Percentiles rank a stretch among this genome's conserved stretches.
phyloP scores from a whole-genome alignment of 1,140 invertebrate species.

The Myzus persicae region DNA sequence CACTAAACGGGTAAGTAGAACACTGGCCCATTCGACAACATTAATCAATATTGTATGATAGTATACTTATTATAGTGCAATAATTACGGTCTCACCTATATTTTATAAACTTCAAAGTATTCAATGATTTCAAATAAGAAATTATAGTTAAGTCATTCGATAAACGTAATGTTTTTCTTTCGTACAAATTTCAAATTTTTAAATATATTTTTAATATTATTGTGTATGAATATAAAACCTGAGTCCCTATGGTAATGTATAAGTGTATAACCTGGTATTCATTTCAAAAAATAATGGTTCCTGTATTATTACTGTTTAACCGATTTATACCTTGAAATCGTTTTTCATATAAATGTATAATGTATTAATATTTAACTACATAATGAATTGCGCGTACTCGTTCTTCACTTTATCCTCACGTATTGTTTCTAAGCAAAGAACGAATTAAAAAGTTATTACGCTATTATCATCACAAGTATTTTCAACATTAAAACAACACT shows the following conservation, averaged over 20 bases:
- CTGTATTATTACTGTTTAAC: no score
- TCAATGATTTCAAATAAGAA: neutral
- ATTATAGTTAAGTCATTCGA: neutral
- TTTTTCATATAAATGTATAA: neutral
- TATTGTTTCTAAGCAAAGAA: neutral
- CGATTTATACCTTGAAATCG: neutral
- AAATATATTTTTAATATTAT: no score
- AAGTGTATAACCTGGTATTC: no score
- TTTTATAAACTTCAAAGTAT: neutral
- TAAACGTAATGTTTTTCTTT: neutral
- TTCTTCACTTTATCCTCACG: neutral
- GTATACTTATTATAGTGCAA: no score
- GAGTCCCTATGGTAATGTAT: no score
- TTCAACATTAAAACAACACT: neutral
- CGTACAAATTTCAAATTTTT: no score
- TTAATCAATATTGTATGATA: neutral
- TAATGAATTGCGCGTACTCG: neutral
- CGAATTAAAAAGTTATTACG: neutral
- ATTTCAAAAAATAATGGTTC: no score
- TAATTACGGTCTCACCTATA: neutral
- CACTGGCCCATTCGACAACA: neutral
- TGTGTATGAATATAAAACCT: no score
- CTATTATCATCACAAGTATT: neutral
- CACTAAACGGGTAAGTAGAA: neutral
- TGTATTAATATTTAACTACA: no score